Conservation (phyloP, 2,888 invertebrate genomes). For the Lasioglossum lativentre region DNA sequence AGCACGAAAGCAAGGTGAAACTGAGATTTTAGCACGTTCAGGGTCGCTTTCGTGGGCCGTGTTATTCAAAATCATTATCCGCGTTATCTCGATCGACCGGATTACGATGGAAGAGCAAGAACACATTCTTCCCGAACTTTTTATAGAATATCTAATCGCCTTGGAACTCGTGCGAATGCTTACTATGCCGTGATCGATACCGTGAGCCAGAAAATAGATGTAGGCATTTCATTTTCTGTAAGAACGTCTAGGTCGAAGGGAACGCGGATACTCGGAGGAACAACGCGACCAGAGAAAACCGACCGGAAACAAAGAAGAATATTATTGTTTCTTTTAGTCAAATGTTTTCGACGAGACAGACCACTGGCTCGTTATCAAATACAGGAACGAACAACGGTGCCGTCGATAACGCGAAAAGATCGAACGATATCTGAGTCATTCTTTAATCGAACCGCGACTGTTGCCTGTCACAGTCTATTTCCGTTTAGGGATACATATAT, state of each 20-base stretch:
- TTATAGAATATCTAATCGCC: not conserved
- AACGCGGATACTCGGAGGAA: not conserved
- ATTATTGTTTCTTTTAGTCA: not conserved
- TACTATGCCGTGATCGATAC: slow-evolving; percentile 32
- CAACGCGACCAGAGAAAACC: not conserved
- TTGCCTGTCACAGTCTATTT: not conserved
- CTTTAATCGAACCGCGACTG: not conserved
- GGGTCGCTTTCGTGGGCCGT: not conserved
- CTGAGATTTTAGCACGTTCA: not conserved
- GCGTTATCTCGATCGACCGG: not conserved
- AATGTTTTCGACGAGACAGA: slow-evolving; percentile 8
- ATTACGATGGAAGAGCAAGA: not conserved
- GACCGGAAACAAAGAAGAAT: not conserved
- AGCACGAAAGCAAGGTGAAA: not conserved
- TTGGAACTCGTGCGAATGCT: slow-evolving; percentile 17
- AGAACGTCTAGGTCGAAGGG: slow-evolving; percentile 7
- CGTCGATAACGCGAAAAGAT: slow-evolving; percentile 37
- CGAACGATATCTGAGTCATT: slow-evolving; percentile 29
- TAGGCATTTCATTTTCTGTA: not conserved
- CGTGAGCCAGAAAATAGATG: not conserved
- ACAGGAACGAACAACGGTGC: slow-evolving; percentile 14
- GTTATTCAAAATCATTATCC: not conserved
- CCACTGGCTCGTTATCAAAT: slow-evolving; percentile 19
- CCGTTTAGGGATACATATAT: not conserved
- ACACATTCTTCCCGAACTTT: not conserved